These are phyloP conservation scores for Nineta flava DNA, from an alignment of 2,888 invertebrate species.

Conservation along the genomic window DNA sequence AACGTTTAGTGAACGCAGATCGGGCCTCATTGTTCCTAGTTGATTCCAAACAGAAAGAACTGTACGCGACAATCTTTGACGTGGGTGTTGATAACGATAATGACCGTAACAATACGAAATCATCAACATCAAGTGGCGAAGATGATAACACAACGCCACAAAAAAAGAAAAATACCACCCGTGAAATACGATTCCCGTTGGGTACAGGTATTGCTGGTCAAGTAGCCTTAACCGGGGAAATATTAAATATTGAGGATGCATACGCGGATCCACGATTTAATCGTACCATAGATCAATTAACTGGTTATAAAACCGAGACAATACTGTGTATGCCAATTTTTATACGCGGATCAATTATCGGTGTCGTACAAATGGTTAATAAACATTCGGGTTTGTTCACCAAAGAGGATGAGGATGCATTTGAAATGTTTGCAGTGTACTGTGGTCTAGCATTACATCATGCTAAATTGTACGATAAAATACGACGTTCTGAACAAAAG, in stretches of 20 bases:
- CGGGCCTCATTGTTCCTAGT: conserved; percentile 69
- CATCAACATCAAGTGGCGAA: background rate
- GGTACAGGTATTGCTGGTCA: conserved; percentile 69
- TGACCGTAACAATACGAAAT: background rate
- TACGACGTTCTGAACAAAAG: conserved; percentile 67
- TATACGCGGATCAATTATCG: conserved; percentile 60
- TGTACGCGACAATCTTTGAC: conserved; percentile 73
- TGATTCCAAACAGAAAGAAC: conserved; percentile 52
- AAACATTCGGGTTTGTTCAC: conserved; percentile 41
- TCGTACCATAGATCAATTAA: conserved; percentile 47
- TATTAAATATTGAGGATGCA: conserved; percentile 68
- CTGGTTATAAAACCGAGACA: conserved; percentile 52
- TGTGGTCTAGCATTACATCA: conserved; percentile 75
- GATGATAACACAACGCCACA: conserved; percentile 15
- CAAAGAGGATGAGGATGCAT: conserved; percentile 60
- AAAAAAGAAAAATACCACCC: conserved; percentile 23
- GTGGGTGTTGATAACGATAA: conserved; percentile 28
- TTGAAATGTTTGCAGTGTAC: conserved; percentile 71
- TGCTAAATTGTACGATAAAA: conserved; percentile 70
- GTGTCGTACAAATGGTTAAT: conserved; percentile 75
- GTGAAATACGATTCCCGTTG: conserved; percentile 51
- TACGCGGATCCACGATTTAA: conserved; percentile 66
- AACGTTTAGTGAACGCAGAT: conserved; percentile 66
- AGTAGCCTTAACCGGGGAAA: conserved; percentile 63
- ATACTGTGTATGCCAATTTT: conserved; percentile 81